A percentile compares a stretch with the other conserved stretches of the same genome.
phyloP scores from a whole-genome alignment of 2,113 vertebrate genomes.

The Mesocricetus auratus region DNA sequence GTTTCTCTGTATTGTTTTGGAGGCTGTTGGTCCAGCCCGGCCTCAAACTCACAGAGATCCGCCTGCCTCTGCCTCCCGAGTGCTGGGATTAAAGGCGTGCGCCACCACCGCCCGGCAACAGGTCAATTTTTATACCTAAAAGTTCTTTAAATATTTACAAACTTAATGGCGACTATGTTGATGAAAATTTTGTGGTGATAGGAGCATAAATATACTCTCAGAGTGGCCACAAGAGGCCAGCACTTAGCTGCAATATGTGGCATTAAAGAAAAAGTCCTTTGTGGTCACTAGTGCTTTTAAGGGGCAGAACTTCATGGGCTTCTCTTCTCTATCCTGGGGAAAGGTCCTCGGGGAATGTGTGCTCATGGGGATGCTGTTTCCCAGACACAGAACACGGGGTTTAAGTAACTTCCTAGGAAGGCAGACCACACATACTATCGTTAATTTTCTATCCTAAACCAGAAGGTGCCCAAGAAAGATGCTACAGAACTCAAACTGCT shows the following conservation, averaged over 20 bases:
- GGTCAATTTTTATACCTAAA: slow-evolving; percentile 13
- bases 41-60: too few relatives aligned
- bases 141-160: slow-evolving; percentile 42
- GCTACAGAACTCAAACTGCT: neutral
- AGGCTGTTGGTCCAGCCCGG: too few relatives aligned
- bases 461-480: neutral
- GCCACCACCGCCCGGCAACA: too few relatives aligned
- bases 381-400: neutral
- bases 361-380: neutral
- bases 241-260: slow-evolving; percentile 52
- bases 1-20: too few relatives aligned
- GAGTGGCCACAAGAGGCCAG: slow-evolving; percentile 71
- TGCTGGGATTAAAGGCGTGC: too few relatives aligned
- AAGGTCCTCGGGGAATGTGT: neutral
- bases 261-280: neutral
- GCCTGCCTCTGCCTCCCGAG: too few relatives aligned
- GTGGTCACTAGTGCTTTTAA: neutral
- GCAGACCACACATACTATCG: neutral
- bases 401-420: neutral
- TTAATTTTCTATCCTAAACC: neutral
- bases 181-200: neutral
- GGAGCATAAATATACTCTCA: slow-evolving; percentile 7
- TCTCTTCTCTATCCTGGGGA: neutral
- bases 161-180: slow-evolving; percentile 33
- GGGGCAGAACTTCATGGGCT: neutral